A percentile compares a stretch with the other conserved stretches of the same genome.
Conservation (phyloP, 2,797 vertebrate species). For the Brachymystax lenok region DNA sequence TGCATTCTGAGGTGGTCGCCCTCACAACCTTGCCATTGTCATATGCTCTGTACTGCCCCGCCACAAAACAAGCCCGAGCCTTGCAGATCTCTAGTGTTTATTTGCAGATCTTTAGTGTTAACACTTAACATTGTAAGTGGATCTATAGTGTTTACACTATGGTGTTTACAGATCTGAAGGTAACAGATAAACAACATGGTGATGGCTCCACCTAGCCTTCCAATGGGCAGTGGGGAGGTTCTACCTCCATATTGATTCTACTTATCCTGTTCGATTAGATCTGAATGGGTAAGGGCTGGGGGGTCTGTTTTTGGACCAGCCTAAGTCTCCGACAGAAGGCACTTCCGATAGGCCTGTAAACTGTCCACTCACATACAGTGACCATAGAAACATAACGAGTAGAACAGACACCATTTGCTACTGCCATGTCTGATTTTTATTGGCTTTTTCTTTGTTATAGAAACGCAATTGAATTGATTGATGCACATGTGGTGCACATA, state of each 20-base stretch:
- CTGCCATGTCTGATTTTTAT: constrained; percentile 25
- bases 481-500: background rate
- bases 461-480: background rate
- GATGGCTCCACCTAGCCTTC: background rate
- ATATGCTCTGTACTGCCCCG: constrained; percentile 33
- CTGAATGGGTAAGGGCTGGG: constrained; percentile 37
- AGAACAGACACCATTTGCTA: constrained; percentile 59
- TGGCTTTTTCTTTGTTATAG: constrained; percentile 48
- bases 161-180: background rate
- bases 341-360: constrained; percentile 78
- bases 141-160: too few species aligned
- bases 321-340: constrained; percentile 69
- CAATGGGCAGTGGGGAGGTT: background rate
- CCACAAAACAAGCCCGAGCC: constrained; percentile 52
- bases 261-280: background rate
- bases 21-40: constrained; percentile 34
- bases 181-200: background rate
- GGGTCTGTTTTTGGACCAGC: constrained; percentile 20
- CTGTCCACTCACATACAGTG: constrained; percentile 60
- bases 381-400: constrained; percentile 70
- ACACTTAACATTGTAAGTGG: too few species aligned
- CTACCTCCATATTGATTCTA: background rate
- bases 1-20: constrained; percentile 62
- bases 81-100: too few species aligned
- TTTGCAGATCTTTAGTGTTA: too few species aligned